Evolutionary conservation across 2,888 invertebrate genomes (phyloP), one percentile per base, ranked within the genome.

Genomic region (Onchidella celtica): DNA sequence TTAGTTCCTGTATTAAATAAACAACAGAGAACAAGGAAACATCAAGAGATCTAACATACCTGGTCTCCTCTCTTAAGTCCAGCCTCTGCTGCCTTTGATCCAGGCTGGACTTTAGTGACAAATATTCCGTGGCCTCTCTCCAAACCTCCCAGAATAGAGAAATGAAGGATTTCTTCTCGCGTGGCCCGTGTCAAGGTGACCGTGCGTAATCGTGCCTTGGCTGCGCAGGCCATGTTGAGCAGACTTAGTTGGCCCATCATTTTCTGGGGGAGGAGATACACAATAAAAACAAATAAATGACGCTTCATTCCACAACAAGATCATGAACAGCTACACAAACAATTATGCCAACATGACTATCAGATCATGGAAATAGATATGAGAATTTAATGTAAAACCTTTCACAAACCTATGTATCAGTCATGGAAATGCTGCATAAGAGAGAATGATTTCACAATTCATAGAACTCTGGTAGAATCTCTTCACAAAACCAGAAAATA

Each of bases 61-160:
- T 99, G 99, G 94, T 99, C 99, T 61, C 99, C 99, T 77, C 98
- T 95, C 93, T 99, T 98, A 73, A 99, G 94, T 0, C 99, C 99
- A 34, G 98, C 97, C 93, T 98, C 97, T 93, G 98, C 97, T 9
- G 99, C 97, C 94, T 98, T 98, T 1, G 98, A 97, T 86, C 96
- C 96, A 89, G 96, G 96, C 92, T 98, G 98, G 34, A 99, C 98
- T 85, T 97, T 97, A 36, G 97, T 96, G 87, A 99, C 97, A 94
- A 98, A 99, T 88, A 99, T 97, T 77, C 98, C 98, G 94, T 96
- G 97, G 81, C 97, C 96, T 90, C 96, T 95, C 92, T 99, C 98
- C 93, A 96, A 97, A 63, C 99, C 99, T 38, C 99, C 99, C 79
- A 98, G 94, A 87, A 99, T 97, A 90, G 96, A 96, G 93, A 99